Evolutionary conservation across 2,797 vertebrate species (phyloP), one percentile per base, ranked within the genome.

Genomic region (Hemibagrus guttatus): DNA sequence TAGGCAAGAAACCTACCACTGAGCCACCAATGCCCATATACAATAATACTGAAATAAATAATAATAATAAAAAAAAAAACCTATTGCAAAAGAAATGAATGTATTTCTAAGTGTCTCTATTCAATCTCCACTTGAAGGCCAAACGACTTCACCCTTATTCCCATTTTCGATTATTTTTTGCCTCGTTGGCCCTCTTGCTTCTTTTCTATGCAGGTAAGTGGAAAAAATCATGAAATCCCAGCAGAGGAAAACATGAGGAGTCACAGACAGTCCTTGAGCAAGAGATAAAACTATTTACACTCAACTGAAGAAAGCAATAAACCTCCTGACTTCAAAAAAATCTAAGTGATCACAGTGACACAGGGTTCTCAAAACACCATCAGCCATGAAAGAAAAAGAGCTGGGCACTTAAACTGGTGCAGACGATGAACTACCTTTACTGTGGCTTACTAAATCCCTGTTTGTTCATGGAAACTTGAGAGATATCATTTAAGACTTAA

Each of bases 261-360:
- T 31, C 35, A 64, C 35, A 21, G 39, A 49, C 59, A 52, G 59
- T 11, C 23, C 39, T 64, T 81, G 7, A 64, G 79, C 14, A 16
- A 49, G 42, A 61, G 56, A 80, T 78, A 39, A 79, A 79, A 58
- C 75, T 21, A 58, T 79, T 79, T 35, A 35, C 11, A 58, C 76
- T 59, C 3, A 21, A 42, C 21, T 61, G 78, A 26, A 61, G 78
- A 80, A n/a, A 80, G 31, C 31, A 61, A 61, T 26, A 81, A 61
- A 80, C 26, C 31, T 26, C 54, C 13, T 79, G 76, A 58, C 39
- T 23, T 52, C 5, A 54, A 75, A 52, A 28, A 49, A 75, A 31
- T 17, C 31, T 3, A 35, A 56, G 14, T 8, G 23, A 80, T 58
- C 19, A 31, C 31, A 7, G 78, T 42, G 12, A 80, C 23, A 26